A percentile compares a stretch with the other conserved stretches of the same genome.
Conservation (phyloP, 2,888 invertebrate genomes). For the Cyrtodaria siliqua region DNA sequence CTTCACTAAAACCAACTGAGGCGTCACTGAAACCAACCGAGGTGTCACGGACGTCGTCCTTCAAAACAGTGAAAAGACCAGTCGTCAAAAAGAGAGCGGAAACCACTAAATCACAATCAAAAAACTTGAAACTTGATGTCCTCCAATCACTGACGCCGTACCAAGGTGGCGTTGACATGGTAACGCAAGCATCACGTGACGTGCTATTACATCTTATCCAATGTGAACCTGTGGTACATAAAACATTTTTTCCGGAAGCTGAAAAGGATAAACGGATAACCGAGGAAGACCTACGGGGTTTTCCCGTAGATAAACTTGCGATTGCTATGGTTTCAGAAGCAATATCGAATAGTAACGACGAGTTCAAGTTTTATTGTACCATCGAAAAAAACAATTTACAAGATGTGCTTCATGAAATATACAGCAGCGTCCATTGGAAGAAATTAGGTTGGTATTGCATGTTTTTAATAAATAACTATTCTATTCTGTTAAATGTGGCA, state of each 20-base stretch:
- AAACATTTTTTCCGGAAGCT: conserved; percentile 79
- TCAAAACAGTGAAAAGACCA: conserved; percentile 56
- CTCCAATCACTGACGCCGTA: conserved; percentile 78
- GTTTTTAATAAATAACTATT: neutral
- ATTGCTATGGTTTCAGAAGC: conserved; percentile 77
- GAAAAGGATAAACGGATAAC: conserved; percentile 63
- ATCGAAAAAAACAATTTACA: conserved; percentile 75
- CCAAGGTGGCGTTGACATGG: conserved; percentile 75
- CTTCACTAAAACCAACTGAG: neutral
- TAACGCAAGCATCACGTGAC: conserved; percentile 77
- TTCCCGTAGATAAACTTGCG: conserved; percentile 79
- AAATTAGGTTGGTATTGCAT: conserved; percentile 77
- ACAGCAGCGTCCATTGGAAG: conserved; percentile 82
- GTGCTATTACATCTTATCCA: conserved; percentile 78
- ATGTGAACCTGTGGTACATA: conserved; percentile 76
- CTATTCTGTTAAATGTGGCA: neutral
- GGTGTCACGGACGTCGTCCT: conserved; percentile 34
- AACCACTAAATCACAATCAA: conserved; percentile 4
- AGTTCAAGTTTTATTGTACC: conserved; percentile 76
- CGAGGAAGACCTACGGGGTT: conserved; percentile 68
- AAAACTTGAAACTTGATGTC: conserved; percentile 71
- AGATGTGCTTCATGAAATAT: conserved; percentile 73
- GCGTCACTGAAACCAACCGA: conserved; percentile 13
- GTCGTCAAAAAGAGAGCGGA: conserved; percentile 33
- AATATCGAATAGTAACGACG: conserved; percentile 76